Evolutionary conservation across 2,888 invertebrate species (phyloP), one percentile per base, ranked within the genome.

Genomic region (Sesia bembeciformis): DNA sequence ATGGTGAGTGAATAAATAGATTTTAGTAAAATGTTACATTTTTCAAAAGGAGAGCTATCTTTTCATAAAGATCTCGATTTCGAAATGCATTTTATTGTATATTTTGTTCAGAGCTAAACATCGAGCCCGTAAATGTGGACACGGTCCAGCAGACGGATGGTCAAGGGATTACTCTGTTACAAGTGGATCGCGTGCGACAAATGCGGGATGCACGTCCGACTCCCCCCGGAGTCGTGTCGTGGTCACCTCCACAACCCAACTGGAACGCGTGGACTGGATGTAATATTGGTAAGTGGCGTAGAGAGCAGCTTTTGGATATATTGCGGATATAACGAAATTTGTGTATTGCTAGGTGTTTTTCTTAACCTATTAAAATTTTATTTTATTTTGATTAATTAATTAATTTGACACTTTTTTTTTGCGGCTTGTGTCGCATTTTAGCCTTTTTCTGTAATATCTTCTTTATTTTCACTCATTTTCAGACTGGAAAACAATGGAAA

Each of bases 201-300:
- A 94, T 95, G 82, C 82, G 91, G 7, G 91, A 92, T 7, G 91
- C 92, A 0, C 89, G 91, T 49, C 91, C 91, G 0, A 90, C 91
- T 41, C 84, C 91, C 1, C 93, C 93, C 0, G 96, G 96, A 0
- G 97, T 97, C 0, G 97, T 99, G 1, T 93, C 97, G 0, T 99
- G 99, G 99, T 96, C 97, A 0, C 99, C 99, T 1, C 98, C 99
- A 0, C 94, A 95, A 68, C 92, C 93, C 4, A 99, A 99, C 81
- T 99, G 99, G 98, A 98, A 99, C 81, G 95, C 98, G 0, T 99
- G 99, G 99, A 94, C 94, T 8, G 95, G 94, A 0, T 97, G 97
- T 70, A 99, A 99, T 76, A 98, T 99, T 68, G 97, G 88, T 87
- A 55, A 70, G 72, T 54, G 40, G 23, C 23, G 23, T 23, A 23